A percentile compares a stretch with the other conserved stretches of the same genome.
Evolutionary conservation across 2,113 vertebrate genomes (phyloP).

Genomic region (Eonycteris spelaea): DNA sequence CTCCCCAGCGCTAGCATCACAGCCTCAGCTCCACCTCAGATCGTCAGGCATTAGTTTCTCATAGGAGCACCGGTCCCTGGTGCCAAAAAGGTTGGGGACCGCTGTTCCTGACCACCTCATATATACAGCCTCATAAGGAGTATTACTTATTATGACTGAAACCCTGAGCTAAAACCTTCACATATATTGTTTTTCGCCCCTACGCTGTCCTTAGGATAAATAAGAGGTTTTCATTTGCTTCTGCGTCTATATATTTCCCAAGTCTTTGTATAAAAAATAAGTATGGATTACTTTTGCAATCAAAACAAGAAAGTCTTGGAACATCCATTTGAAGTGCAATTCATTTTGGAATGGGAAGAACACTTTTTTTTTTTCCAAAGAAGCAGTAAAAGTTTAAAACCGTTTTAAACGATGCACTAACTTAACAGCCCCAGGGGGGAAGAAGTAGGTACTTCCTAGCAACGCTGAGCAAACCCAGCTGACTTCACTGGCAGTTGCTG

Average conservation of each 20-base stretch:
- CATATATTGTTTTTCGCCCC: background rate
- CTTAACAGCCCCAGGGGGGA: background rate
- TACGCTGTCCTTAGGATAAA: background rate
- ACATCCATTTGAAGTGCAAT: background rate
- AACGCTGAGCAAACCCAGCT: constrained; percentile 39
- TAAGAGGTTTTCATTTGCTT: background rate
- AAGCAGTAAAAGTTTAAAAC: constrained; percentile 53
- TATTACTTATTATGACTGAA: background rate
- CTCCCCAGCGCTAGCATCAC: no score
- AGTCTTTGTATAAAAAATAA: background rate
- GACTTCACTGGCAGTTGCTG: background rate
- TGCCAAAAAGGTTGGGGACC: no score
- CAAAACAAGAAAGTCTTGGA: constrained; percentile 11
- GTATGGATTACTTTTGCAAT: constrained; percentile 7
- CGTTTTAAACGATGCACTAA: constrained; percentile 5
- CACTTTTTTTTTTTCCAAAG: constrained; percentile 18
- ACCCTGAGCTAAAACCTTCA: background rate
- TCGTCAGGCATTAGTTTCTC: no score
- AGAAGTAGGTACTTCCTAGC: constrained; percentile 15
- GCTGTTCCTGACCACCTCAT: background rate
- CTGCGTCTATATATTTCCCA: background rate
- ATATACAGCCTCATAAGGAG: background rate
- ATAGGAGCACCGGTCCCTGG: no score
- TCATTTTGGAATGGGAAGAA: constrained; percentile 42
- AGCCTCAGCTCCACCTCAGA: no score